These are phyloP conservation scores for Himalopsyche tibetana DNA, from an alignment of 2,888 invertebrate species.

Conservation along the genomic window DNA sequence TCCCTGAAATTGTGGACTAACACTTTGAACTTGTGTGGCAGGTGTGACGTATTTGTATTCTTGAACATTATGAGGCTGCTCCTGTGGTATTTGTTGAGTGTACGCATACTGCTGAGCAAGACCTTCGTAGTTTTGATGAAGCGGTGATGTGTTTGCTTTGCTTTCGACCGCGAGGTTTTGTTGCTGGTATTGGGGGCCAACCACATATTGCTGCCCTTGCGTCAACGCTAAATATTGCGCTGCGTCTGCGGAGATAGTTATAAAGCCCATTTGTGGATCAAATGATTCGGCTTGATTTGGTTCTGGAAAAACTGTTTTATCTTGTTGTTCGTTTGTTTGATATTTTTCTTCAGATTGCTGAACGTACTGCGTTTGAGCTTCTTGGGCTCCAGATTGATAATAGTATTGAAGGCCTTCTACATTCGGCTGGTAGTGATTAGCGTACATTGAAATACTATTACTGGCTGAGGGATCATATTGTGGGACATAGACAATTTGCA, in stretches of 20 bases:
- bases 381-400: slow-evolving; percentile 46
- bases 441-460: slow-evolving; percentile 46
- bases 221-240: not conserved
- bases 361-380: not conserved
- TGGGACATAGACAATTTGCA: slow-evolving; percentile 60
- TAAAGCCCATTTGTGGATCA: slow-evolving; percentile 32
- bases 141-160: slow-evolving; percentile 68
- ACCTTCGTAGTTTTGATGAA: slow-evolving; percentile 64
- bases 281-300: slow-evolving; percentile 41
- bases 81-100: slow-evolving; percentile 70
- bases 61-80: slow-evolving; percentile 69
- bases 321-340: slow-evolving; percentile 44
- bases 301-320: slow-evolving; percentile 41
- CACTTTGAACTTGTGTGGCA: slow-evolving; percentile 67
- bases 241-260: slow-evolving; percentile 66
- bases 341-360: slow-evolving; percentile 14
- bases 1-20: slow-evolving; percentile 68
- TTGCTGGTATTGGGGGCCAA: slow-evolving; percentile 67
- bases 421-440: slow-evolving; percentile 53
- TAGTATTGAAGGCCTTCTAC: slow-evolving; percentile 50
- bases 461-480: slow-evolving; percentile 55
- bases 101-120: slow-evolving; percentile 68
- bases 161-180: slow-evolving; percentile 70
- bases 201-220: slow-evolving; percentile 48
- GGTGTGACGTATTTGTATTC: slow-evolving; percentile 65